Evolutionary conservation across 2,797 vertebrate genomes (phyloP), one percentile per base, ranked within the genome.

Genomic region (Siniperca scherzeri): DNA sequence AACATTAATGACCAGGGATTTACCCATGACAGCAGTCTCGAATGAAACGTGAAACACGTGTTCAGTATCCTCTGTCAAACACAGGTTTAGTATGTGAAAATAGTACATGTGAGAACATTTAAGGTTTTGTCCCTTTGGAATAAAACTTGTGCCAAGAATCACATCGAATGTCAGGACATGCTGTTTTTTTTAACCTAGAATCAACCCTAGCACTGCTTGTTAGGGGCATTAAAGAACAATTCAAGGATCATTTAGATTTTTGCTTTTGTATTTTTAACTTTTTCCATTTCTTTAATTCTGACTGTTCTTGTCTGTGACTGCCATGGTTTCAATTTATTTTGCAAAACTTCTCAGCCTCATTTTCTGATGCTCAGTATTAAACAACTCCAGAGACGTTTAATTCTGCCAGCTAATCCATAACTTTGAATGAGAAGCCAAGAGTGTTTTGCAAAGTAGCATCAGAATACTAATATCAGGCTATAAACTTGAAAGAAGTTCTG

Each of bases 381-480:
- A 81, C 59, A 80, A 59, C 78, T 53, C 38, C 17, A 46, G 78
- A 46, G 13, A 75, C 5, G 10, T 66, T 81, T 66, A 70, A 77
- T 64, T 62, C 55, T 66, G 42, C 53, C 60, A 55, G 62, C 27
- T 68, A 82, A 88, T 68, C 78, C 66, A 57, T 64, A 12, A 85
- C 50, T 80, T 56, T 77, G 59, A 83, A 84, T 74, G 69, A 84
- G 60, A 76, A 80, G 52, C 55, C 53, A 70, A 65, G 46, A 65
- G 66, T 82, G 53, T 68, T 82, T 76, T 56, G 7, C 46, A 77
- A 66, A 67, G 57, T 70, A 57, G 55, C 80, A 68, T 67, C 65
- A 70, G 81, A 87, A 86, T 84, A 84, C 70, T 88, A 84, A 90
- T 75, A 69, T 17, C 38, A 73, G 53, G 42, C 67, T 83, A 22